A percentile compares a stretch with the other conserved stretches of the same genome.
phyloP scores from a whole-genome alignment of 2,888 invertebrate genomes.

The Nephrotoma appendiculata region DNA sequence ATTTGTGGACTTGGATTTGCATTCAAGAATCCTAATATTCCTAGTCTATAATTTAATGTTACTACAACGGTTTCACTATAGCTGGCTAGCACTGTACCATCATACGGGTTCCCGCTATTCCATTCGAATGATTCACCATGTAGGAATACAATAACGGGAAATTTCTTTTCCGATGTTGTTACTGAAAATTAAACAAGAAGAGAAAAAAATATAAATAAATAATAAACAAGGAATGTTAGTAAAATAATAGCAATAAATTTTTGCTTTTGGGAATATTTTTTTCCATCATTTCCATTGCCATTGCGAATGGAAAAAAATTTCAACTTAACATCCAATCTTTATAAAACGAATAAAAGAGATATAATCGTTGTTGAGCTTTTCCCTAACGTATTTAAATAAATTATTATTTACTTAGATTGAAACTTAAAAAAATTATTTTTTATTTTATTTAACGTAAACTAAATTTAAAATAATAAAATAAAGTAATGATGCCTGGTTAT shows the following conservation, averaged over 20 bases:
- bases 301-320: background rate
- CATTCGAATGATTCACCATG: conserved; percentile 64
- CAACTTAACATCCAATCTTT: background rate
- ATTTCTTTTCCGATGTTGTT: conserved; percentile 30
- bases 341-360: background rate
- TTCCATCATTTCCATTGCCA: background rate
- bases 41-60: conserved; percentile 91
- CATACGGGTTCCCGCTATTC: conserved; percentile 95
- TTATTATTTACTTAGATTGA: background rate
- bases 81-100: conserved; percentile 86
- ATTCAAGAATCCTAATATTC: conserved; percentile 80
- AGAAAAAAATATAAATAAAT: background rate
- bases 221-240: background rate
- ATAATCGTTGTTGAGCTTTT: background rate
- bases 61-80: conserved; percentile 87
- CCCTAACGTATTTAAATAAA: background rate
- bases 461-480: background rate
- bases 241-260: background rate
- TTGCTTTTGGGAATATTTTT: background rate
- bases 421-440: background rate
- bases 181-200: conserved; percentile 16
- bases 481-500: background rate
- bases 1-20: conserved; percentile 74
- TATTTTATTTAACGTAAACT: background rate
- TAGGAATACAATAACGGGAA: conserved; percentile 33